Evolutionary conservation across 2,113 vertebrate species (phyloP).

Genomic region (Hydrochoerus hydrochaeris): DNA sequence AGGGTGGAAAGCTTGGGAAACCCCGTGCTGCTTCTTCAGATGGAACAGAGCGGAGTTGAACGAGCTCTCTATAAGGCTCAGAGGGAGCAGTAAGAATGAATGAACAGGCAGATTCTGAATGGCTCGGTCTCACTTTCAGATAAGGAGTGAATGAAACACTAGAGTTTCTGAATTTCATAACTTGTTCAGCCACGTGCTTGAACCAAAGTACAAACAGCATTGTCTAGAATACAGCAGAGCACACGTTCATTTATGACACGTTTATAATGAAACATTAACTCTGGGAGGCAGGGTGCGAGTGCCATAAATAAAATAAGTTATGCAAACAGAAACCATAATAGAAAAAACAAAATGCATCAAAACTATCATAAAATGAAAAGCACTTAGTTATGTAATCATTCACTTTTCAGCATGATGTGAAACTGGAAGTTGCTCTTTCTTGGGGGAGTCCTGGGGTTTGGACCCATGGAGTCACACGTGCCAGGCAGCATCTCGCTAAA

Average conservation of each 20-base stretch:
- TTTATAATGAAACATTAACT: not conserved
- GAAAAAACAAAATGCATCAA: not conserved
- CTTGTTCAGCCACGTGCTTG: not conserved
- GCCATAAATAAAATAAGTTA: not conserved
- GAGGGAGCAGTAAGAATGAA: not conserved
- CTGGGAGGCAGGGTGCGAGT: not conserved
- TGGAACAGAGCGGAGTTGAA: not conserved
- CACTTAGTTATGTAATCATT: not conserved
- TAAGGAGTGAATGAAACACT: not conserved
- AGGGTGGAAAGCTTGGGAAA: not conserved
- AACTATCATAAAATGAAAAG: not conserved
- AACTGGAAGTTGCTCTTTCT: not conserved
- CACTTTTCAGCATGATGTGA: not conserved
- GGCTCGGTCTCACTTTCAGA: not conserved
- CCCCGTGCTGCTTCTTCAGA: not conserved
- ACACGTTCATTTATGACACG: not conserved
- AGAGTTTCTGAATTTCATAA: not conserved
- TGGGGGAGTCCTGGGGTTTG: rapidly evolving
- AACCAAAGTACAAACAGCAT: not conserved
- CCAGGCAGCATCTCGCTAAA: not conserved
- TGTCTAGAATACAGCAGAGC: not conserved
- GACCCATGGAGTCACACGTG: not conserved
- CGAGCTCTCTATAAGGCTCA: rapidly evolving
- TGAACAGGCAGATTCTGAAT: not conserved
- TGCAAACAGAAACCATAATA: not conserved